Evolutionary conservation across 1,140 invertebrate genomes (phyloP), one percentile per base, ranked within the genome.

Genomic region (Drosophila prosaltans): DNA sequence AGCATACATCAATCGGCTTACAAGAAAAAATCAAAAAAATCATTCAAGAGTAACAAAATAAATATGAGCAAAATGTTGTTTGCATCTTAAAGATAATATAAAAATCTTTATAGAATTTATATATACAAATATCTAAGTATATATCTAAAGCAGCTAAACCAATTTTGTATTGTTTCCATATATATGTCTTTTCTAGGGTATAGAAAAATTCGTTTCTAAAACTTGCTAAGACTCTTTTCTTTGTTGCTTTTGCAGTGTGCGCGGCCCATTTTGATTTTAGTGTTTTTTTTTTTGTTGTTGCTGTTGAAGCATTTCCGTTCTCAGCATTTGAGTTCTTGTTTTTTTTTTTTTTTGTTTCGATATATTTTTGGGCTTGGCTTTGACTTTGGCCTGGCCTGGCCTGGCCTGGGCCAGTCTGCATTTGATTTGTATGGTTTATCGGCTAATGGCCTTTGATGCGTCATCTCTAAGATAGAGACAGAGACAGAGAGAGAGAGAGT

Each of bases 381-480:
- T 58, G 36, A 16, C 51, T 41, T 28, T 21, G 45, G 21, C 1
- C 32, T 2, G 6, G 5, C 10, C 9, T 21, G 21, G 69, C 83
- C 60, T 69, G 70, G 55, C 5, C 43, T 65, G n/a, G 36, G 30
- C 7, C 39, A 21, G 39, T 72, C 57, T 61, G 55, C 55, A 54
- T 16, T 45, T 51, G 62, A 59, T 26, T 39, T 59, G 28, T 21
- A 51, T 58, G 63, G 58, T 83, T 69, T 76, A 88, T 88, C 83
- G 83, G 83, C 80, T 89, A 89, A 83, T 88, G 80, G 77, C 77
- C 83, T 88, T 88, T 88, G 83, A 88, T 88, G 83, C 83, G 83
- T 88, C 83, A 72, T 71, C 62, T 16, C 16, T 16, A 16, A 16
- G 16, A 16, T 16, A 16, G 16, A 16, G 16, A 16, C 16, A 16